Evolutionary conservation across 2,888 invertebrate genomes (phyloP), one percentile per base, ranked within the genome.

Genomic region (Brachypterus glaber): DNA sequence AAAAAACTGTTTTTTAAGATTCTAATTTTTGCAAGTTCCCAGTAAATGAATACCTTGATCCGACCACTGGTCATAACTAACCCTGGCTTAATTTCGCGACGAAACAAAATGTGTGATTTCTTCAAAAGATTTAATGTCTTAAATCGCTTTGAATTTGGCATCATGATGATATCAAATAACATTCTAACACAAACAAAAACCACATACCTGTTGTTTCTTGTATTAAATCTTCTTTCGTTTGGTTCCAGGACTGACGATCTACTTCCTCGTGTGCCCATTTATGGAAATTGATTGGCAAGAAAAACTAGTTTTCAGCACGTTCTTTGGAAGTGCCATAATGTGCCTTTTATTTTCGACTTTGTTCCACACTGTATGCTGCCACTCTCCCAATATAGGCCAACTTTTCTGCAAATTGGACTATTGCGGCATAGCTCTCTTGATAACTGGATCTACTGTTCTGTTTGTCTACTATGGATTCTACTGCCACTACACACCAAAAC

Each of bases 391-490:
- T 68, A 87, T 95, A 41, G 91, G 92, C 50, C 89, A 84, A 68
- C 72, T 96, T 50, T 96, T 95, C 64, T 91, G 91, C 64, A 96
- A 95, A 78, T 69, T 96, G 60, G 96, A 96, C 68, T 96, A 96
- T 66, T 92, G 93, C 67, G 96, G 96, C 41, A 96, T 96, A 57
- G 89, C 93, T n/a, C 70, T 95, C 59, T 74, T 96, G 38, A 96
- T 93, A 43, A 91, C 93, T 81, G 93, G 93, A 29, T 93, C 92
- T 29, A 93, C 93, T 71, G 90, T 96, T 49, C 96, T 96, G 21
- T 96, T 93, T 93, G 73, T 96, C 30, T 95, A 95, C 67, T 96
- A 95, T 64, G 89, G 91, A 58, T 96, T 95, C 72, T 95, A 96
- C 69, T 96, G 95, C 66, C 86, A 90, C 60, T 83, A 86, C 60